These are phyloP conservation scores for Thaumetopoea pityocampa DNA, from an alignment of 1,140 invertebrate genomes.

Conservation along the genomic window DNA sequence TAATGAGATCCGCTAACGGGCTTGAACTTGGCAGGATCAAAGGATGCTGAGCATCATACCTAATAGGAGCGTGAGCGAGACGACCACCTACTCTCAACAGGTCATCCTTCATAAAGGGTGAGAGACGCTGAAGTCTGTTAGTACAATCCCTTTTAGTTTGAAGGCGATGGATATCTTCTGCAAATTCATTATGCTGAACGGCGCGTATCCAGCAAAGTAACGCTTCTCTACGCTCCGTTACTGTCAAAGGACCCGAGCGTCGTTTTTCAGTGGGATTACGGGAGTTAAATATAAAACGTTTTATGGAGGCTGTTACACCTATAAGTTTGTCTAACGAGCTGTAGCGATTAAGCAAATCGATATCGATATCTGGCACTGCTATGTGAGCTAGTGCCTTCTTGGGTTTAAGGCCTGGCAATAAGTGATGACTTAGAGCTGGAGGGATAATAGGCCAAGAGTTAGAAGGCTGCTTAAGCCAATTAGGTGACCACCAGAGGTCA, in stretches of 20 bases:
- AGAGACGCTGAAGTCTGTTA: not conserved
- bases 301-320: constrained; percentile 1
- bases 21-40: not conserved
- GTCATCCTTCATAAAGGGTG: constrained; percentile 1
- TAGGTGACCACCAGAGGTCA: constrained; percentile 19
- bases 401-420: constrained; percentile 11
- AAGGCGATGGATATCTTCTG: constrained; percentile 3
- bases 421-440: constrained; percentile 13
- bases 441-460: constrained; percentile 12
- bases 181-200: constrained; percentile 4
- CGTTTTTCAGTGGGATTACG: not conserved
- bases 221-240: not conserved
- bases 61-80: not conserved
- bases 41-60: constrained; percentile 1
- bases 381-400: constrained; percentile 2
- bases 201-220: constrained; percentile 1
- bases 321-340: not conserved
- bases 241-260: not conserved
- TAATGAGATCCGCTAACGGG: constrained; percentile 11
- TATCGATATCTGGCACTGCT: not conserved
- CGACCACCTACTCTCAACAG: constrained; percentile 1
- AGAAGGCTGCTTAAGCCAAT: constrained; percentile 15
- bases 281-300: constrained; percentile 1
- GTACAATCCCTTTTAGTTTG: not conserved
- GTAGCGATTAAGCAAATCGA: constrained; percentile 2